Conservation (phyloP, 1,140 invertebrate genomes). For the Episyrphus balteatus region DNA sequence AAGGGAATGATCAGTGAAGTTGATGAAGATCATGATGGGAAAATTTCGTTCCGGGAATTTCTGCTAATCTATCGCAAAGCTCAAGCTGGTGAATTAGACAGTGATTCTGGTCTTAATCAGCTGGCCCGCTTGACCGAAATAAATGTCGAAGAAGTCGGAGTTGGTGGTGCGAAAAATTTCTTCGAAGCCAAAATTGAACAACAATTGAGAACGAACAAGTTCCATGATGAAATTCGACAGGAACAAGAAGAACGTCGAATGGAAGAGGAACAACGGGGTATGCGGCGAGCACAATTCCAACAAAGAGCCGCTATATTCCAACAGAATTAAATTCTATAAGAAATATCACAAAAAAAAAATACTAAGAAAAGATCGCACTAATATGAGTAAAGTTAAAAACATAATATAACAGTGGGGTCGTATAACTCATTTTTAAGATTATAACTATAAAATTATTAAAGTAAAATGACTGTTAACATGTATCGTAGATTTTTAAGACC, state of each 20-base stretch:
- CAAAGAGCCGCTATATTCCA: slow-evolving; percentile 73
- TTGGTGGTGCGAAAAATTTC: slow-evolving; percentile 79
- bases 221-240: slow-evolving; percentile 74
- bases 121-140: slow-evolving; percentile 76
- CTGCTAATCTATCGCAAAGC: slow-evolving; percentile 79
- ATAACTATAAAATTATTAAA: too few relatives aligned
- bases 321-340: slow-evolving; percentile 11
- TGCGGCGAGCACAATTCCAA: slow-evolving; percentile 63
- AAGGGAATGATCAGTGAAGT: slow-evolving; percentile 92
- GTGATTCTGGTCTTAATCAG: slow-evolving; percentile 70
- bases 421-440: too few relatives aligned
- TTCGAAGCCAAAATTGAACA: slow-evolving; percentile 90
- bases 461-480: too few relatives aligned
- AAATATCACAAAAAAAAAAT: too few relatives aligned
- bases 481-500: too few relatives aligned
- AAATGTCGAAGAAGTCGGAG: slow-evolving; percentile 78
- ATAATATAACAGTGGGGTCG: too few relatives aligned
- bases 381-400: too few relatives aligned
- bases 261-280: slow-evolving; percentile 65
- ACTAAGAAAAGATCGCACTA: too few relatives aligned
- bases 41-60: slow-evolving; percentile 88
- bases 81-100: slow-evolving; percentile 67
- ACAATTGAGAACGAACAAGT: slow-evolving; percentile 64
- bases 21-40: slow-evolving; percentile 80
- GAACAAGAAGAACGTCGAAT: slow-evolving; percentile 75